A percentile compares a stretch with the other conserved stretches of the same genome.
These are phyloP conservation scores for Dryobotodes eremita DNA, from an alignment of 2,888 invertebrate species.

Conservation along the genomic window DNA sequence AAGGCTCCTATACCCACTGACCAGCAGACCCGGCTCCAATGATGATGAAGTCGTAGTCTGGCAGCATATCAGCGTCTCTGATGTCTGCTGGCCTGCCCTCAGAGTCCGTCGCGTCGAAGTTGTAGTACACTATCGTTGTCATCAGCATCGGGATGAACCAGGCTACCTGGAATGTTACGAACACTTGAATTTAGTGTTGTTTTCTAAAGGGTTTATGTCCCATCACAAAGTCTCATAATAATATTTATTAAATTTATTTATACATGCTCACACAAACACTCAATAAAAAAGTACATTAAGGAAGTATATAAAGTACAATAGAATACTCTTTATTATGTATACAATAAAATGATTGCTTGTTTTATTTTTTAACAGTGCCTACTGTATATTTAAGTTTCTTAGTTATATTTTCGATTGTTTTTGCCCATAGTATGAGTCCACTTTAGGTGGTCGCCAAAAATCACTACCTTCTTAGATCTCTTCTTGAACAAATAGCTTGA, in stretches of 20 bases:
- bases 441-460: background rate
- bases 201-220: too few relatives aligned
- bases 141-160: slow-evolving; percentile 96
- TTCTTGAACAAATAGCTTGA: background rate
- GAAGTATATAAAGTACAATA: too few relatives aligned
- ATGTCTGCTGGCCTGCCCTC: slow-evolving; percentile 95
- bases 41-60: slow-evolving; percentile 95
- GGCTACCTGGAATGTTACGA: slow-evolving; percentile 89
- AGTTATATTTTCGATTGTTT: too few relatives aligned
- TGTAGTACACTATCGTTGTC: slow-evolving; percentile 96
- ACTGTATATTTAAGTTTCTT: too few relatives aligned
- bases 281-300: too few relatives aligned
- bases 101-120: slow-evolving; percentile 95
- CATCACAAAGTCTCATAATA: too few relatives aligned
- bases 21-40: slow-evolving; percentile 97
- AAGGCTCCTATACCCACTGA: slow-evolving; percentile 76
- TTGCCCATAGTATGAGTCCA: too few relatives aligned
- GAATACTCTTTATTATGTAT: too few relatives aligned
- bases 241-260: too few relatives aligned
- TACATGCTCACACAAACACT: too few relatives aligned
- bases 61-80: slow-evolving; percentile 91
- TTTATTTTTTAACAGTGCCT: too few relatives aligned
- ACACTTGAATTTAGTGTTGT: background rate
- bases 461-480: background rate
- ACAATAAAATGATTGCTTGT: too few relatives aligned